Conservation (phyloP, 2,888 invertebrate species). For the Automeris io region DNA sequence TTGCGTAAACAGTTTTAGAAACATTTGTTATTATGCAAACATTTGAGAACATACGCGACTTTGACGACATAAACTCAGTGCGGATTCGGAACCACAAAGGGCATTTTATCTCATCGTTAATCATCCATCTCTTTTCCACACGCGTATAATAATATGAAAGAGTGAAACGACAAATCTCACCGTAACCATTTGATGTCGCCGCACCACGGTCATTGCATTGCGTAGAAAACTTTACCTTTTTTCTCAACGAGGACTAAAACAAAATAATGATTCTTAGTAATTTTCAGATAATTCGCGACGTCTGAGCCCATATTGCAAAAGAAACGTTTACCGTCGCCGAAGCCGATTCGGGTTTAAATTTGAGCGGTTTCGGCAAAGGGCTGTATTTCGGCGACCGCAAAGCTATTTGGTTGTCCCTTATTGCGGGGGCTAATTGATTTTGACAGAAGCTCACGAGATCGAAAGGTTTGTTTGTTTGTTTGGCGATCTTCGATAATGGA, state of each 20-base stretch:
- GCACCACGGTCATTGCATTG: constrained; percentile 60
- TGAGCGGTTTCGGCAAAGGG: constrained; percentile 1
- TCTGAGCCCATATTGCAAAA: constrained; percentile 23
- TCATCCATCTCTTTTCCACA: constrained; percentile 27
- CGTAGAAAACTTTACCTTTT: constrained; percentile 49
- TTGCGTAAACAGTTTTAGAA: no score
- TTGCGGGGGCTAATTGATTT: constrained; percentile 66
- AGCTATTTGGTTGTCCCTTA: constrained; percentile 31
- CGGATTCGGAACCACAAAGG: constrained; percentile 49
- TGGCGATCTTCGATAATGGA: constrained; percentile 26
- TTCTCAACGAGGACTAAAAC: constrained; percentile 66
- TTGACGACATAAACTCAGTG: constrained; percentile 32
- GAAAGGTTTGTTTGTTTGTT: constrained; percentile 47
- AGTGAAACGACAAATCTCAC: constrained; percentile 43
- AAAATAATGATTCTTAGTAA: constrained; percentile 49
- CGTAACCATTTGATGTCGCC: constrained; percentile 63
- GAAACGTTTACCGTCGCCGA: neutral
- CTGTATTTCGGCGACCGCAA: constrained; percentile 12
- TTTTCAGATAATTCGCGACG: constrained; percentile 61
- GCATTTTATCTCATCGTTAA: constrained; percentile 46
- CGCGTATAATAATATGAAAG: constrained; percentile 12
- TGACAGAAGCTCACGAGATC: constrained; percentile 53
- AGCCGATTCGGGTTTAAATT: neutral
- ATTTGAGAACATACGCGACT: constrained; percentile 29
- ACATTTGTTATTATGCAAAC: constrained; percentile 30